Base-by-base conservation (phyloP, 2,888 invertebrate genomes). In the Phyto melanocephala region DNA sequence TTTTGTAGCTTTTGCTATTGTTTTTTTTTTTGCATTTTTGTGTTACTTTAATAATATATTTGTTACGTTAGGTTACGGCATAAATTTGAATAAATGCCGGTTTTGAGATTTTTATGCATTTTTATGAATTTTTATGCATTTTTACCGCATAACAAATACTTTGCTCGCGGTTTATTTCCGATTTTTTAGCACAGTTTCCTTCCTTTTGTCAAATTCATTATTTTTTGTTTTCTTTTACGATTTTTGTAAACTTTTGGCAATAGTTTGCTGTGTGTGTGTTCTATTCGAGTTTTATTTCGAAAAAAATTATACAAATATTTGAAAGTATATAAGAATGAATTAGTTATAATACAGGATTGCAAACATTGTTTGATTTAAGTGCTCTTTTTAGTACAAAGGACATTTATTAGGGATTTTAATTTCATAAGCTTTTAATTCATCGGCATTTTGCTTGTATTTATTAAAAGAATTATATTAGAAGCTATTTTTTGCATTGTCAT, bases 1-100 rank as follows among this genome's bases (percentile, higher is more conserved):
- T 28, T 28, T 28, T 28, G 28, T 28, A 6, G 28, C 28, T 28
- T 28, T 28, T 28, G 6, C 28, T 28, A 28, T 28, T 5, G 28
- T 28, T 74, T 37, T 62, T 22, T 42, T 10, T 63, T 56, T 70
- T 63, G 33, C 68, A 47, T 33, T 72, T 62, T 76, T 60, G 33
- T 24, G 67, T 65, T 81, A 52, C 71, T 65, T 63, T 71, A 79
- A 84, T 88, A 89, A 89, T 89, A 89, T 88, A 89, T 89, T 90
- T 87, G 85, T 87, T 86, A 87, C 68, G 58, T 76, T 81, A 67
- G 70, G 78, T 78, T 85, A 85, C 88, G 87, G 90, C 88, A 90
- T 90, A 90, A 90, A 91, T 91, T 91, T 91, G 90, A 91, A 91
- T 91, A 90, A 91, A 90, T 90, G 90, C 89, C 90, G 90, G 90